Evolutionary conservation across 1,140 invertebrate species (phyloP).

Genomic region (Caenorhabditis elegans): DNA sequence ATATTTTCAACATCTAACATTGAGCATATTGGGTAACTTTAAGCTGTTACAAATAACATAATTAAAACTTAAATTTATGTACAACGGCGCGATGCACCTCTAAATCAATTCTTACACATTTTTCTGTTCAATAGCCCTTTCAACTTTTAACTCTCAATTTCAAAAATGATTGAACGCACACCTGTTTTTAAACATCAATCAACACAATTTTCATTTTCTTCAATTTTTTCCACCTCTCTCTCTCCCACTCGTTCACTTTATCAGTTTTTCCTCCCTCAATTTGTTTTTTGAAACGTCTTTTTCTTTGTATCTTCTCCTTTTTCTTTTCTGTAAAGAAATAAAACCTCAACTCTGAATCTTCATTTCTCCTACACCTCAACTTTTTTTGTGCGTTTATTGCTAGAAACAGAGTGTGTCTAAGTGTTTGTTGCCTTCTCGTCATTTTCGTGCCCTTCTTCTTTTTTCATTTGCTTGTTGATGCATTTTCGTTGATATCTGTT

Average conservation of each 20-base stretch:
- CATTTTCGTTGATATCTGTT: not conserved
- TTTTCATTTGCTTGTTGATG: not conserved
- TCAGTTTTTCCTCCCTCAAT: not conserved
- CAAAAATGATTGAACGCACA: not conserved
- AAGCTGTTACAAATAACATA: too few species aligned
- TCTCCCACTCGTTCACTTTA: not conserved
- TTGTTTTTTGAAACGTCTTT: constrained; percentile 7
- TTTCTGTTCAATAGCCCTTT: too few species aligned
- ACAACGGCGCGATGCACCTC: too few species aligned
- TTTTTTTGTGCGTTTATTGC: not conserved
- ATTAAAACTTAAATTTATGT: too few species aligned
- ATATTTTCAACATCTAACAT: too few species aligned
- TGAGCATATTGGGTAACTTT: too few species aligned
- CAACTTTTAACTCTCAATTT: too few species aligned
- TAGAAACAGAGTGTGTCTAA: constrained; percentile 13
- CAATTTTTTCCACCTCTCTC: too few species aligned
- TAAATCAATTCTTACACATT: too few species aligned
- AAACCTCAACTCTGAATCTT: constrained; percentile 23
- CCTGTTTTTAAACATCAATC: constrained; percentile 13
- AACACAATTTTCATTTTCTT: not conserved
- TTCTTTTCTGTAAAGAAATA: not conserved
- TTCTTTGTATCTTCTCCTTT: not conserved
- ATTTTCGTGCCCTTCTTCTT: not conserved
- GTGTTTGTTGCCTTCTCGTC: constrained; percentile 10
- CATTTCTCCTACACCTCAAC: not conserved